Percentiles rank a stretch among this genome's conserved stretches.
Evolutionary conservation across 2,888 invertebrate genomes (phyloP).

Genomic region (Horisme vitalbata): DNA sequence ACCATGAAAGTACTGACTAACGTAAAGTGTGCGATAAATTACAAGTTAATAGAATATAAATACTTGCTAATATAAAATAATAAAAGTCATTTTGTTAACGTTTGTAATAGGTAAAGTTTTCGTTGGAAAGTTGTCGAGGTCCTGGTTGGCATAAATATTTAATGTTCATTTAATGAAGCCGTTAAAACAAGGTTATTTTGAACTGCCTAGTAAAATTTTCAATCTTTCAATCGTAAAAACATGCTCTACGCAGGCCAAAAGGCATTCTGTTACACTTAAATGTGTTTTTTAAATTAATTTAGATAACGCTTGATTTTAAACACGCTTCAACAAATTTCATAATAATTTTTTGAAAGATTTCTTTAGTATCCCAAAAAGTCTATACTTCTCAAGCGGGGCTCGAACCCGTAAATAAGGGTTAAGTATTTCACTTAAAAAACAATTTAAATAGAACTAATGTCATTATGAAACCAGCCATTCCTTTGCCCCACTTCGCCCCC

Average conservation of each 20-base stretch:
- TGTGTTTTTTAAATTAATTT: neutral
- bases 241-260: neutral
- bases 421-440: too few species aligned
- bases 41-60: conserved; percentile 2
- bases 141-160: conserved; percentile 4
- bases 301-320: neutral
- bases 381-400: too few species aligned
- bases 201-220: neutral
- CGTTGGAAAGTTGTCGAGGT: conserved; percentile 11
- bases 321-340: too few species aligned
- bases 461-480: conserved; percentile 2
- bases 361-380: too few species aligned
- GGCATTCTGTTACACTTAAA: neutral
- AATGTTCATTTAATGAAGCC: neutral
- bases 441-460: too few species aligned
- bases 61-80: conserved; percentile 1
- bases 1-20: conserved; percentile 9
- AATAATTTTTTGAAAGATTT: too few species aligned
- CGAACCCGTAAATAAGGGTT: too few species aligned
- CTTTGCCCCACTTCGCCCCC: conserved; percentile 14
- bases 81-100: neutral
- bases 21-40: conserved; percentile 9
- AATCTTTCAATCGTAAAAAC: neutral
- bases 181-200: neutral
- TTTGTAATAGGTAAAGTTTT: conserved; percentile 13